These are phyloP conservation scores for Mugil cephalus DNA, from an alignment of 2,113 vertebrate species.

Conservation along the genomic window DNA sequence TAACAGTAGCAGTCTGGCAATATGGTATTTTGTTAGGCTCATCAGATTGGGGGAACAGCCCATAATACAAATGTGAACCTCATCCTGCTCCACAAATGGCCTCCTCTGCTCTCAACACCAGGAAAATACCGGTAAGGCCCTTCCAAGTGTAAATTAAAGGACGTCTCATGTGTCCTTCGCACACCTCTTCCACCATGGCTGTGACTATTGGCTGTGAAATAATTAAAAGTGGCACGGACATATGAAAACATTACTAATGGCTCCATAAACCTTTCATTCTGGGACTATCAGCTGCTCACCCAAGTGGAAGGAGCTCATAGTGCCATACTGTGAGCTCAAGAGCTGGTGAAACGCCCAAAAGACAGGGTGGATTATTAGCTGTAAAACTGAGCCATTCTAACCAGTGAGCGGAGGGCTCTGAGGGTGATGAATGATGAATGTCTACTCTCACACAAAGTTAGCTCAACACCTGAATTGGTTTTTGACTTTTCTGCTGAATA, in stretches of 20 bases:
- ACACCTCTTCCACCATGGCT: slow-evolving; percentile 42
- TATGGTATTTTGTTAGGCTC: slow-evolving; percentile 39
- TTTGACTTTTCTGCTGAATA: background rate
- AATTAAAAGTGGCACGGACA: slow-evolving; percentile 71
- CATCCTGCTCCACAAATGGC: background rate
- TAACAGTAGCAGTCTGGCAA: slow-evolving; percentile 37
- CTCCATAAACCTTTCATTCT: slow-evolving; percentile 66
- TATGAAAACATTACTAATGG: slow-evolving; percentile 74
- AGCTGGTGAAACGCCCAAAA: slow-evolving; percentile 38
- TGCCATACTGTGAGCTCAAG: slow-evolving; percentile 31
- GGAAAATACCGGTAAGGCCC: background rate
- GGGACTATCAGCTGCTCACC: slow-evolving; percentile 61
- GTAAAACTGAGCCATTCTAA: slow-evolving; percentile 45
- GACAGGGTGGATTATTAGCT: slow-evolving; percentile 39
- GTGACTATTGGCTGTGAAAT: slow-evolving; percentile 46
- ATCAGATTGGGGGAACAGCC: slow-evolving; percentile 47
- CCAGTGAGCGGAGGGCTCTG: background rate
- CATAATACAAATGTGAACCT: slow-evolving; percentile 26
- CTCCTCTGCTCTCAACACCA: background rate
- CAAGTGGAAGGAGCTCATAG: slow-evolving; percentile 59
- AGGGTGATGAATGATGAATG: slow-evolving; percentile 26
- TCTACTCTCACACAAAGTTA: background rate
- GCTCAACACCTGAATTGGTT: background rate
- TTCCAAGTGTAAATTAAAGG: slow-evolving; percentile 53
- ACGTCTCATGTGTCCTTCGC: slow-evolving; percentile 10